Base-by-base conservation (phyloP, 1,140 invertebrate genomes). In the Schlechtendalia chinensis region DNA sequence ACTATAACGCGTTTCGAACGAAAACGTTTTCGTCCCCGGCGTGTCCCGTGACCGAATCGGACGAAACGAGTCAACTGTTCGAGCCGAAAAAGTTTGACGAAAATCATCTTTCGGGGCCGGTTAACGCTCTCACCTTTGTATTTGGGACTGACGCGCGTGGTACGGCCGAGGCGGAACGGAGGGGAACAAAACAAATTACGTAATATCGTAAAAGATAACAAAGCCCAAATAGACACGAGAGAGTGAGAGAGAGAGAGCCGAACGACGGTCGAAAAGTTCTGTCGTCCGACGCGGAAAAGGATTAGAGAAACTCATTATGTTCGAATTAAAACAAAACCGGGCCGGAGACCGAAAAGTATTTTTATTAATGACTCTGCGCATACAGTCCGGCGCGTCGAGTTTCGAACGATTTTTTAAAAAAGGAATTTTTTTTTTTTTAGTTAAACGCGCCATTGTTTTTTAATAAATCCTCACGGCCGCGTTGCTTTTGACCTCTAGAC, bases 251-350 rank as follows among this genome's bases (percentile, higher is more conserved):
- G 32, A 50, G 14, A 32, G 56, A 17, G 3, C 14, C 29, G 54
- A 58, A 58, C 59, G 16, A 77, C 54, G 56, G 54, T 56, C 54
- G 58, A 75, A 77, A 59, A 45, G 27, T 77, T 74, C 32, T 24
- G 67, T 69, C 27, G 32, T 77, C 74, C 24, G 74, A 47, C 32
- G 17, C 19, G 19, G 29, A 77, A n/a, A 45, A 77, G 32, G 74
- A 77, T 77, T 39, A 59, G 56, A 11, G 39, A 77, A 59, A 77
- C 32, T 77, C 54, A 58, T 77, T 77, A 77, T 59, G 54, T 77
- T 59, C 32, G 32, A 77, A 77, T 59, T 77, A 59, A 77, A 69
- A 77, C 54, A 45, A 77, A 77, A 59, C 32, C 53, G 32, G 8
- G 17, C n/a, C 45, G 45, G 45, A 39, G 32, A 50, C 45, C 22